Percentiles rank a stretch among this genome's conserved stretches.
Evolutionary conservation across 2,113 vertebrate species (phyloP).

Genomic region (Carassius carassius): DNA sequence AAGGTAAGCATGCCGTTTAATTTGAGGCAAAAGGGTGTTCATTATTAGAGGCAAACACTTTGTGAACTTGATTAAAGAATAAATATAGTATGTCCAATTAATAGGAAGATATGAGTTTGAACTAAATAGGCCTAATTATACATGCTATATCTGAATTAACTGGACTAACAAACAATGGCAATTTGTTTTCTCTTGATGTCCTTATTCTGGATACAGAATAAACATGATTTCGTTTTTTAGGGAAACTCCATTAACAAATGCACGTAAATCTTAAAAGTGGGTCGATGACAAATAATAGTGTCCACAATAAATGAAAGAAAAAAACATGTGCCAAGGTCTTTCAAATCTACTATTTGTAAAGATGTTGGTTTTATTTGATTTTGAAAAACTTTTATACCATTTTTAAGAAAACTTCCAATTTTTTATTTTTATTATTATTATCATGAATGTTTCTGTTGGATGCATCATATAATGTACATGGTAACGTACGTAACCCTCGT

Average conservation of each 20-base stretch:
- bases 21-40: neutral
- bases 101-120: constrained; percentile 3
- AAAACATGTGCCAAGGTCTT: too few species aligned
- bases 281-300: neutral
- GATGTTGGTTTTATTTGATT: too few species aligned
- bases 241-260: neutral
- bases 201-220: neutral
- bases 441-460: too few species aligned
- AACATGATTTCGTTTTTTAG: neutral
- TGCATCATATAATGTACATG: too few species aligned
- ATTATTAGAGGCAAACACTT: neutral
- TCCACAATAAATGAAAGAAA: too few species aligned
- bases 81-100: constrained; percentile 48
- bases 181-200: too few species aligned
- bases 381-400: too few species aligned
- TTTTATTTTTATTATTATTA: too few species aligned
- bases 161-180: neutral
- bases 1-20: constrained; percentile 12
- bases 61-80: neutral
- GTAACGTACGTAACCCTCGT: too few species aligned
- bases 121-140: neutral
- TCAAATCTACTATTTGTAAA: too few species aligned
- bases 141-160: neutral
- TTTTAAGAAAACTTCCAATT: neutral
- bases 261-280: neutral